Evolutionary conservation across 2,113 vertebrate species (phyloP).

Genomic region (Motacilla alba): DNA sequence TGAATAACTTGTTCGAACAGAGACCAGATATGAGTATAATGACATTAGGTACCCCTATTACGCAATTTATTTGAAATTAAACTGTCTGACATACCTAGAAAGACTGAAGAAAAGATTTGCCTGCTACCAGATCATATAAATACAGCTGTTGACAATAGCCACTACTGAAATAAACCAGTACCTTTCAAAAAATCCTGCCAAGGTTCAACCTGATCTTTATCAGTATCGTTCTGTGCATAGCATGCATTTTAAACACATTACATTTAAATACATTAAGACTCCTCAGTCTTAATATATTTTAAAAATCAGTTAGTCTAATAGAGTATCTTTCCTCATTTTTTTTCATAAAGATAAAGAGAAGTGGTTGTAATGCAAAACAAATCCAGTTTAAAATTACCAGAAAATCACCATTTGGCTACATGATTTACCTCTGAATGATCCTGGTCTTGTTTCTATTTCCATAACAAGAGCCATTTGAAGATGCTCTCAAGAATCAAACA

Average conservation of each 20-base stretch:
- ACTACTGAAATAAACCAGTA: not conserved
- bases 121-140: not conserved
- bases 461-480: slow-evolving; percentile 90
- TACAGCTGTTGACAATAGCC: not conserved
- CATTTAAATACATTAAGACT: not conserved
- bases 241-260: not conserved
- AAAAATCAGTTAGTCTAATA: not conserved
- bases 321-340: not conserved
- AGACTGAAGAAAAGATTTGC: not conserved
- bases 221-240: not conserved
- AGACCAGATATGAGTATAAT: not conserved
- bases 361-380: not conserved
- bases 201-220: not conserved
- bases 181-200: not conserved
- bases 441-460: not conserved
- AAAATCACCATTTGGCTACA: not conserved
- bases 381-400: not conserved
- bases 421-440: not conserved
- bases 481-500: slow-evolving; percentile 84
- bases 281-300: not conserved
- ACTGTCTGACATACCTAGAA: not conserved
- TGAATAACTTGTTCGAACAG: not conserved
- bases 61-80: not conserved
- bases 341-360: not conserved
- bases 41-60: not conserved